Evolutionary conservation across 2,797 vertebrate genomes (phyloP).

Genomic region (Tolypeutes matacus): DNA sequence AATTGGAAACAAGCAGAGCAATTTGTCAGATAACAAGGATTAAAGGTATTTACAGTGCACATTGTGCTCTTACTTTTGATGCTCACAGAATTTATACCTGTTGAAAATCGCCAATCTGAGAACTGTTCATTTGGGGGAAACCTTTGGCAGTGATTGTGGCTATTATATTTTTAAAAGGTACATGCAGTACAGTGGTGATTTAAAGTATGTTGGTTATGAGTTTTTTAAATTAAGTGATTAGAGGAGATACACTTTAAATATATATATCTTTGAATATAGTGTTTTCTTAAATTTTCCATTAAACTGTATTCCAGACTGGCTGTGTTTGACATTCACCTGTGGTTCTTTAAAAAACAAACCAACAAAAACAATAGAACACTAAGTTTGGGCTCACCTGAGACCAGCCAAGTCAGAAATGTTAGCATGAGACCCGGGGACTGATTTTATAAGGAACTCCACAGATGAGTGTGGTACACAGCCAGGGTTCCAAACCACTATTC

Average conservation of each 20-base stretch:
- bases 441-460: not conserved
- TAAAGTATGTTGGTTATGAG: constrained; percentile 13
- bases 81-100: not conserved
- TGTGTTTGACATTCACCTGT: not conserved
- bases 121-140: not conserved
- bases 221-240: not conserved
- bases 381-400: not conserved
- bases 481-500: not conserved
- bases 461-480: not conserved
- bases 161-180: not conserved
- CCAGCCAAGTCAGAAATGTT: not conserved
- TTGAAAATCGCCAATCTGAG: not conserved
- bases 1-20: not conserved
- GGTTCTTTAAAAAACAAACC: not conserved
- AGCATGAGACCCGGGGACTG: not conserved
- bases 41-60: constrained; percentile 16
- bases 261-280: not conserved
- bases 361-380: not conserved
- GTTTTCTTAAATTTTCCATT: not conserved
- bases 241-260: not conserved
- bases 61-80: not conserved
- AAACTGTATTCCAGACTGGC: not conserved
- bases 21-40: not conserved
- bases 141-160: not conserved
- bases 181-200: not conserved